These are phyloP conservation scores for Ditylenchus dipsaci DNA, from an alignment of 1,140 invertebrate species.

Conservation along the genomic window DNA sequence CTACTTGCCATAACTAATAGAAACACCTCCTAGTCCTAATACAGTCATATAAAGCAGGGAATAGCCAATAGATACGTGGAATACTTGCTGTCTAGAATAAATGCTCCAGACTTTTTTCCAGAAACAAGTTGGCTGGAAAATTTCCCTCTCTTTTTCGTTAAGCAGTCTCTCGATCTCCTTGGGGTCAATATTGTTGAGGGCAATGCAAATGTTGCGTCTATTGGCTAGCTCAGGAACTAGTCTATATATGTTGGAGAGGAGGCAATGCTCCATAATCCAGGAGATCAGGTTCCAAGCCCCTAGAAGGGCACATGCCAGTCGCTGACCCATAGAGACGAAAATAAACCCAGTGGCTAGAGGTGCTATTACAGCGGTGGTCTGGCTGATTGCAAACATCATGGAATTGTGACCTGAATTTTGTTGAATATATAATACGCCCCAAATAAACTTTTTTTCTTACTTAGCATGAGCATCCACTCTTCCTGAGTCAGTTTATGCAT, in stretches of 20 bases:
- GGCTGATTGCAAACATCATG: not conserved
- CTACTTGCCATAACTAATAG: slow-evolving; percentile 21
- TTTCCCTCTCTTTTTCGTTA: too few relatives aligned
- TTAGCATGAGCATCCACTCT: too few relatives aligned
- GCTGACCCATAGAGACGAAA: not conserved
- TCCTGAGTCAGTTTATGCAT: too few relatives aligned
- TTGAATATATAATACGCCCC: too few relatives aligned
- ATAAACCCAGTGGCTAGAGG: not conserved
- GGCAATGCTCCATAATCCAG: not conserved
- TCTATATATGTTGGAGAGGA: not conserved
- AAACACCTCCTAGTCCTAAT: slow-evolving; percentile 18
- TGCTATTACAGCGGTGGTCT: not conserved
- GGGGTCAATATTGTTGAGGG: too few relatives aligned
- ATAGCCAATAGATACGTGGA: slow-evolving; percentile 17
- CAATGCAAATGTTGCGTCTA: too few relatives aligned
- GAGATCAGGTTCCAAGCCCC: slow-evolving; percentile 1
- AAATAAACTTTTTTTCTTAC: too few relatives aligned
- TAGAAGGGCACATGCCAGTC: not conserved
- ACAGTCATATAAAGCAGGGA: slow-evolving; percentile 29
- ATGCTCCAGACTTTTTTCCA: too few relatives aligned
- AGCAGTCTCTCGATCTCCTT: too few relatives aligned
- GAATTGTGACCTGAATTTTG: not conserved
- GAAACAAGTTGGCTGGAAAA: too few relatives aligned
- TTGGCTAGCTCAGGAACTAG: too few relatives aligned
- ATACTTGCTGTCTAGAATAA: slow-evolving; percentile 11